Conservation (phyloP, 2,797 vertebrate species). For the Rhynchotus rufescens region DNA sequence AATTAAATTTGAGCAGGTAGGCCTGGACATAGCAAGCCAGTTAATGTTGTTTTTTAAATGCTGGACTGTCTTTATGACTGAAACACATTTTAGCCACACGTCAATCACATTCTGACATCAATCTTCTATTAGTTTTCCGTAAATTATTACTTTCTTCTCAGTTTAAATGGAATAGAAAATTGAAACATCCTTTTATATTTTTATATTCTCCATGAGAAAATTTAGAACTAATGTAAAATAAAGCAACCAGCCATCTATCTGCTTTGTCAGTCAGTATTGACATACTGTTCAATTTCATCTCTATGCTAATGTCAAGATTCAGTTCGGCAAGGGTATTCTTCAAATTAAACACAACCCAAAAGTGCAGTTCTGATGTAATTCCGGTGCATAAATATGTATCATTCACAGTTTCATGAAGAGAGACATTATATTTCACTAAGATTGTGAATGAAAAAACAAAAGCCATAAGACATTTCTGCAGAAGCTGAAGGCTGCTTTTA, state of each 20-base stretch:
- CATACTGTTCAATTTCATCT: slow-evolving; percentile 76
- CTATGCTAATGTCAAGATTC: slow-evolving; percentile 79
- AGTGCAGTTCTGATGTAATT: slow-evolving; percentile 58
- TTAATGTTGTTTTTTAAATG: slow-evolving; percentile 58
- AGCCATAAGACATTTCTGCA: not conserved
- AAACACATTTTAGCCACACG: slow-evolving; percentile 64
- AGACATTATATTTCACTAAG: slow-evolving; percentile 20
- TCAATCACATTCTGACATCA: slow-evolving; percentile 65
- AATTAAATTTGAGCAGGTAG: slow-evolving; percentile 39
- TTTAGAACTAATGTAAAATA: slow-evolving; percentile 74
- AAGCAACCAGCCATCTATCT: slow-evolving; percentile 68
- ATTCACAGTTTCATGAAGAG: not conserved
- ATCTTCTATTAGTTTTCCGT: slow-evolving; percentile 71
- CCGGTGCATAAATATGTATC: slow-evolving; percentile 53
- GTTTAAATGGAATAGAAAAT: slow-evolving; percentile 77
- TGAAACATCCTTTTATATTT: slow-evolving; percentile 77
- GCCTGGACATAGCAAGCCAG: slow-evolving; percentile 41
- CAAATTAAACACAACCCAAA: slow-evolving; percentile 58
- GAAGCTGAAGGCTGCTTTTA: not conserved
- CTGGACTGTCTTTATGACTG: slow-evolving; percentile 47
- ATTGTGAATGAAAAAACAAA: slow-evolving; percentile 12
- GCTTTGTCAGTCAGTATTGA: slow-evolving; percentile 77
- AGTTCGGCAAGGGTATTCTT: slow-evolving; percentile 63
- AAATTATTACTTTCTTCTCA: slow-evolving; percentile 75
- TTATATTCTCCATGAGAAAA: slow-evolving; percentile 67